These are phyloP conservation scores for Drosophila conformis DNA, from an alignment of 2,888 invertebrate species.

Conservation along the genomic window DNA sequence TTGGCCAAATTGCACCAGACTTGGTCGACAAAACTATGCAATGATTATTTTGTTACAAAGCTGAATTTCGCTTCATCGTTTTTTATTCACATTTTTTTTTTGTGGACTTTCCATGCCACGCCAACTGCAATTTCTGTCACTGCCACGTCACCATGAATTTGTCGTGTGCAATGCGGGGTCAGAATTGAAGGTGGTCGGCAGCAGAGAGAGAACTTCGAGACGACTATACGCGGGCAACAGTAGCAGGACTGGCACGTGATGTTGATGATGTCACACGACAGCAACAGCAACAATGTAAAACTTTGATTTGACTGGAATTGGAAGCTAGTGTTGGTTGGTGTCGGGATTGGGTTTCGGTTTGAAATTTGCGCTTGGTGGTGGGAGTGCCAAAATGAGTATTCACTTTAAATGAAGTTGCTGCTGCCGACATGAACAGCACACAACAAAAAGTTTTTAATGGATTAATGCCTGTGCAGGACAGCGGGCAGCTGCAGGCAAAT, in stretches of 20 bases:
- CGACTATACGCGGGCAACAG: conserved; percentile 48
- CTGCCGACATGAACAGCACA: conserved; percentile 25
- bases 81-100: conserved; percentile 8
- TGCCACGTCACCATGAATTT: conserved; percentile 42
- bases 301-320: conserved; percentile 38
- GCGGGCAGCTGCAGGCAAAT: conserved; percentile 43
- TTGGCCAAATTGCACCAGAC: conserved; percentile 32
- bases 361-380: conserved; percentile 1
- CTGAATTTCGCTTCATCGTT: conserved; percentile 7
- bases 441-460: conserved; percentile 68
- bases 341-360: neutral
- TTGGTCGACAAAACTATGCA: conserved; percentile 46
- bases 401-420: conserved; percentile 64
- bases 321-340: neutral
- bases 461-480: conserved; percentile 48
- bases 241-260: conserved; percentile 49
- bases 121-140: conserved; percentile 71
- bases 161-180: conserved; percentile 28
- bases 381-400: conserved; percentile 40
- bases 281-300: conserved; percentile 45
- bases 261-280: conserved; percentile 57
- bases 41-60: conserved; percentile 62
- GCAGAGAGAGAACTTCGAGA: conserved; percentile 18
- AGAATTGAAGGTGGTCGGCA: neutral
- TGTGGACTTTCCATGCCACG: conserved; percentile 35